These are phyloP conservation scores for Channa argus DNA, from an alignment of 2,113 vertebrate genomes.

Conservation along the genomic window DNA sequence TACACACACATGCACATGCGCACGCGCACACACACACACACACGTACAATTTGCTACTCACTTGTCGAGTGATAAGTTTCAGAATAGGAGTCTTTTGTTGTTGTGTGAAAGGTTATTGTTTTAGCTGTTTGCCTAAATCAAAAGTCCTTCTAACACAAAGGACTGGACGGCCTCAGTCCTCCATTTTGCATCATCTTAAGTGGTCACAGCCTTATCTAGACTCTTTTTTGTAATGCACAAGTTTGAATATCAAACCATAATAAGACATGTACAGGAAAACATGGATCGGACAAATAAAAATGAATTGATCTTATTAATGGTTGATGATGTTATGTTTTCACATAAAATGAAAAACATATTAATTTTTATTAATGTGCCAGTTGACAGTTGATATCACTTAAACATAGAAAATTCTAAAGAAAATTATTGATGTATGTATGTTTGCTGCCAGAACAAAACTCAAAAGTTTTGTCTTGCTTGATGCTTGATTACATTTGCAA, in stretches of 20 bases:
- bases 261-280: not conserved
- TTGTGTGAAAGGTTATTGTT: constrained; percentile 77
- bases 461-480: no score
- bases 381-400: no score
- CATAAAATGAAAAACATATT: no score
- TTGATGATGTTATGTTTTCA: no score
- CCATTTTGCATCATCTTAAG: constrained; percentile 59
- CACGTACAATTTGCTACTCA: constrained; percentile 72
- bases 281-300: not conserved
- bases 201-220: constrained; percentile 48
- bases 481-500: no score
- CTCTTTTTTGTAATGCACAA: constrained; percentile 22
- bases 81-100: constrained; percentile 73
- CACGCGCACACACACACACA: constrained; percentile 12
- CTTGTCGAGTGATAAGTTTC: constrained; percentile 70
- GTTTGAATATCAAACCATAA: not conserved
- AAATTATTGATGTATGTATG: no score
- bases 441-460: no score
- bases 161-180: constrained; percentile 44
- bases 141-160: constrained; percentile 71
- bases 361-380: no score
- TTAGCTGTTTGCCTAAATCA: constrained; percentile 76
- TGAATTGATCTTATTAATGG: no score
- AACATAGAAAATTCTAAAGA: no score
- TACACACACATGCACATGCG: constrained; percentile 23